These are phyloP conservation scores for Amblyjoppa fuscipennis DNA, from an alignment of 2,888 invertebrate species.

Conservation along the genomic window DNA sequence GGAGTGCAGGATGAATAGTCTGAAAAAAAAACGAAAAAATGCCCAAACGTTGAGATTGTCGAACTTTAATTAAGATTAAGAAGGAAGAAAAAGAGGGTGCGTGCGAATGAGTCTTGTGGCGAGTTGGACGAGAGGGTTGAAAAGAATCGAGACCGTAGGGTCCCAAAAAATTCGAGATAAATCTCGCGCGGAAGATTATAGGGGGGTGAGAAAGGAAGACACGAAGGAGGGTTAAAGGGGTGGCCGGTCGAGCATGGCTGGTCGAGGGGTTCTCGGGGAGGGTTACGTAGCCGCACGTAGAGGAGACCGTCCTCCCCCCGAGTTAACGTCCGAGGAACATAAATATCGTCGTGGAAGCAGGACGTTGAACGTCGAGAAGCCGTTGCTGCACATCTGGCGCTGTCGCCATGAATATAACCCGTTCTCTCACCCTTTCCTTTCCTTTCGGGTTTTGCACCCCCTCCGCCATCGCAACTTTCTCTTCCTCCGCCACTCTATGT, in stretches of 20 bases:
- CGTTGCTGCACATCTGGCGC: slow-evolving; percentile 80
- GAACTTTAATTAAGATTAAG: background rate
- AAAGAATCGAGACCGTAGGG: slow-evolving; percentile 28
- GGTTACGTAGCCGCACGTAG: slow-evolving; percentile 72
- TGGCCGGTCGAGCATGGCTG: background rate
- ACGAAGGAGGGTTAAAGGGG: background rate
- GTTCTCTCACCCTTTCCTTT: slow-evolving; percentile 60
- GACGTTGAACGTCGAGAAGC: slow-evolving; percentile 79
- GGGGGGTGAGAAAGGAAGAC: slow-evolving; percentile 21
- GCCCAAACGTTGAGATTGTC: background rate
- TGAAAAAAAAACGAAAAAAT: slow-evolving; percentile 14
- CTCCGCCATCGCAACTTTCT: slow-evolving; percentile 63
- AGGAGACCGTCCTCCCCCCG: slow-evolving; percentile 68
- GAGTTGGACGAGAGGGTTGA: background rate
- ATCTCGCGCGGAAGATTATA: slow-evolving; percentile 47
- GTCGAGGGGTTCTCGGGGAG: slow-evolving; percentile 28
- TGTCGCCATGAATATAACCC: slow-evolving; percentile 82
- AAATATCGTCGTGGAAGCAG: slow-evolving; percentile 80
- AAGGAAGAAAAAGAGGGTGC: background rate
- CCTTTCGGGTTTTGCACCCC: slow-evolving; percentile 34
- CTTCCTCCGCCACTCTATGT: slow-evolving; percentile 33
- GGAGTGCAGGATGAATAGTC: background rate
- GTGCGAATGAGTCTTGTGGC: background rate
- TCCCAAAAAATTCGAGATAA: slow-evolving; percentile 44
- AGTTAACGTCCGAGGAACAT: slow-evolving; percentile 81